Percentiles rank a stretch among this genome's conserved stretches.
These are phyloP conservation scores for Ploceus nigricollis DNA, from an alignment of 2,113 vertebrate genomes.

Conservation along the genomic window DNA sequence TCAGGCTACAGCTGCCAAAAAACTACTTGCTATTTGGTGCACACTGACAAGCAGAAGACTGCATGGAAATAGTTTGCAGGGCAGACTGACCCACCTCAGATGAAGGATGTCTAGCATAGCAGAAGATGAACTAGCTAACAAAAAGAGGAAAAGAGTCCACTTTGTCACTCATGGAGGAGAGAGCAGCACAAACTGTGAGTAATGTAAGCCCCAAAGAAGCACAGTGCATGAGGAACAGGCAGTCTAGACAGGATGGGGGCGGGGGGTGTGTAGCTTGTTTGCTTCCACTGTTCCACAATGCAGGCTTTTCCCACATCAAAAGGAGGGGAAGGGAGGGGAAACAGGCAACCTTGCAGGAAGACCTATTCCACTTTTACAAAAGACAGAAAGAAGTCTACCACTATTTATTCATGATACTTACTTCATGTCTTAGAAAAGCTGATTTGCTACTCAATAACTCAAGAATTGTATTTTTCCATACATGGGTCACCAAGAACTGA, in stretches of 20 bases:
- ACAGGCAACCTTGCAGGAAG: neutral
- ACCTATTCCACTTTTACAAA: neutral
- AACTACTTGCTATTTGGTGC: neutral
- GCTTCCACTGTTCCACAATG: neutral
- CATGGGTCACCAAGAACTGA: neutral
- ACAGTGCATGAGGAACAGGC: neutral
- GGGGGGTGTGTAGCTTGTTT: accelerated
- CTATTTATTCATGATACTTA: neutral
- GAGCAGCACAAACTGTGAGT: neutral
- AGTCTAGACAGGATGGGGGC: neutral
- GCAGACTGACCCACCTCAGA: neutral
- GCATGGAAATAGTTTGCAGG: neutral
- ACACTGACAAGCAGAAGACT: neutral
- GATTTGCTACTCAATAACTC: neutral
- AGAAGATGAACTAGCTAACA: neutral
- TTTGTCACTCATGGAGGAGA: accelerated
- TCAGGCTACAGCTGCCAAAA: neutral
- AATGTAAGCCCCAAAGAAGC: neutral
- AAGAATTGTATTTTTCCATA: neutral
- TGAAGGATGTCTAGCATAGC: neutral
- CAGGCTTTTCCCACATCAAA: neutral
- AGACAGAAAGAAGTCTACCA: neutral
- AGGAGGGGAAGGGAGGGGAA: neutral
- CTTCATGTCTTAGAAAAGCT: neutral
- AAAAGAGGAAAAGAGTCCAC: neutral